Base-by-base conservation (phyloP, 30 jellyfish, hydroid and myxozoan species). In the Mastigias papua region DNA sequence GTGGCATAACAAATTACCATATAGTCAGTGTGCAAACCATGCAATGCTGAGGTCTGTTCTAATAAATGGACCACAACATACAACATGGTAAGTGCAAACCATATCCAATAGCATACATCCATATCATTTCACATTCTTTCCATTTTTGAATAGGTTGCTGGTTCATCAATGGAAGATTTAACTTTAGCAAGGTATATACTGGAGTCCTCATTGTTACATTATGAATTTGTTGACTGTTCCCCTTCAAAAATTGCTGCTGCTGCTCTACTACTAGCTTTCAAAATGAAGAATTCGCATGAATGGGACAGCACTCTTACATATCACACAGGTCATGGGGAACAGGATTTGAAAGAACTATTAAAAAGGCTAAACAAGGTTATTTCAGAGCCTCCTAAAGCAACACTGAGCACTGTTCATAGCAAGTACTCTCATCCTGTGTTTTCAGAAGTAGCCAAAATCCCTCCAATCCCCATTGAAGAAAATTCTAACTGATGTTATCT, bases 391-490 rank as follows among this genome's bases (percentile, higher is more conserved):
- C 92, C 98, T 7, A 54, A 85, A 58, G 78, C 86, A 71, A 71
- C 81, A 34, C 64, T 94, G 68, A 90, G 30, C 80, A 94, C 95
- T 26, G 96, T 94, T 17, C 96, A 70, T 27, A 32, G 80, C 17
- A 94, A 94, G 71, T 94, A 94, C 69, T 90, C 97, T 13, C 98
- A 94, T 76, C 93, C 97, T 26, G 90, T 88, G 32, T 94, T 94
- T 77, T 94, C 78, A n/a, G 97, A 94, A 80, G 98, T 94, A 37
- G 98, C 98, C 15, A 94, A 94, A 80, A 89, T 86, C 20, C 95
- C 97, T 0, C 58, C 92, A 29, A 84, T 83, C 17, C 34, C 65
- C 4, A 58, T 85, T 13, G 82, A 35, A 71, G 83, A 62, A 49
- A 16, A 25, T 1, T 58, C 64, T 33, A 10, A 11, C 27, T 54